Conservation (phyloP, 2,888 invertebrate species). For the Rapana venosa region DNA sequence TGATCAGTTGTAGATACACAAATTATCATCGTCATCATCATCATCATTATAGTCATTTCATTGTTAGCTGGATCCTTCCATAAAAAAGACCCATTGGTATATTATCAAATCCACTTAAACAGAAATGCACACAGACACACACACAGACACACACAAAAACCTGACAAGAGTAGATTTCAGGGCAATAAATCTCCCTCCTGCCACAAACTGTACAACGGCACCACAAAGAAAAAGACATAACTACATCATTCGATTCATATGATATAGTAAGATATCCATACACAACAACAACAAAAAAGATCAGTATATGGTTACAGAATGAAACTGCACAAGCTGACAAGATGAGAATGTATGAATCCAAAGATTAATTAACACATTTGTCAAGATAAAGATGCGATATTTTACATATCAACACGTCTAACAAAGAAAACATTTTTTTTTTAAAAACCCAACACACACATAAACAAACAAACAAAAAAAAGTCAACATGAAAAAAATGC, state of each 20-base stretch:
- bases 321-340: background rate
- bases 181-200: background rate
- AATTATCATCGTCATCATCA: background rate
- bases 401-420: too few species aligned
- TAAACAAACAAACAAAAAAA: background rate
- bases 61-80: slow-evolving; percentile 1
- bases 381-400: too few species aligned
- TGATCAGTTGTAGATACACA: background rate
- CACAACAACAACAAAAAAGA: too few species aligned
- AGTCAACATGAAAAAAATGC: too few species aligned
- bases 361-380: too few species aligned
- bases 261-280: background rate
- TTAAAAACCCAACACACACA: background rate
- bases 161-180: background rate
- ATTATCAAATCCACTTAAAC: background rate
- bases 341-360: too few species aligned
- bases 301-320: background rate
- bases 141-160: background rate
- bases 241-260: background rate
- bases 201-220: background rate
- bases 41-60: slow-evolving; percentile 11
- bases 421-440: background rate
- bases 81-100: background rate
- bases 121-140: background rate
- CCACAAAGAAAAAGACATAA: background rate